These are phyloP conservation scores for Acanthacorydalis orientalis DNA, from an alignment of 2,888 invertebrate genomes.

Conservation along the genomic window DNA sequence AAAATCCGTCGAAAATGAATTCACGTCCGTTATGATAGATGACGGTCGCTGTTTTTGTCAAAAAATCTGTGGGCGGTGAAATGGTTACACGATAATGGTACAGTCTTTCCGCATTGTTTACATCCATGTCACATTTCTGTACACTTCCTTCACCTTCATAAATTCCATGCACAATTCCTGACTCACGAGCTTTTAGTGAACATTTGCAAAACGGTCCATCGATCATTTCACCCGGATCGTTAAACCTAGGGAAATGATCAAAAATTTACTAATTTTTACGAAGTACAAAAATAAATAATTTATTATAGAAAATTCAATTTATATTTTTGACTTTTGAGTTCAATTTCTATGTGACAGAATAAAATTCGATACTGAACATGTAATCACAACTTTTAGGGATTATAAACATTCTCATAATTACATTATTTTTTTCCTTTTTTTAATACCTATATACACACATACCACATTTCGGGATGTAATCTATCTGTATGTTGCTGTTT, in stretches of 20 bases:
- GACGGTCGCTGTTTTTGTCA: constrained; percentile 83
- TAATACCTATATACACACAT: constrained; percentile 12
- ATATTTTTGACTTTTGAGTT: no score
- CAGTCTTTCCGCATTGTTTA: constrained; percentile 70
- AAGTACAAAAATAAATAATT: no score
- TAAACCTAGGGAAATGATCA: constrained; percentile 50
- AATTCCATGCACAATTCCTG: constrained; percentile 88
- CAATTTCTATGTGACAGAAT: no score
- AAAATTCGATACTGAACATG: no score
- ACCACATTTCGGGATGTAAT: constrained; percentile 87
- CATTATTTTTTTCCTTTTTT: no score
- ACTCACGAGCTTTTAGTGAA: constrained; percentile 70
- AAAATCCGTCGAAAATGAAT: constrained; percentile 95
- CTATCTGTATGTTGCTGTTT: constrained; percentile 85
- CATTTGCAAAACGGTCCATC: constrained; percentile 94
- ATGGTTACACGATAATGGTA: constrained; percentile 81
- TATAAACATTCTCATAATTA: no score
- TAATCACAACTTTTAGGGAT: no score
- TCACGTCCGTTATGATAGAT: constrained; percentile 89
- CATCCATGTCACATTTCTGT: constrained; percentile 52
- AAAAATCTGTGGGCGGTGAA: constrained; percentile 74
- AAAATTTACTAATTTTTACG: no score
- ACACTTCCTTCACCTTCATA: constrained; percentile 77
- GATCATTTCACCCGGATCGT: constrained; percentile 94
- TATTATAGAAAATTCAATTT: no score